A percentile compares a stretch with the other conserved stretches of the same genome.
phyloP scores from a whole-genome alignment of 2,797 vertebrate genomes.

The Sebastes matsubarae region DNA sequence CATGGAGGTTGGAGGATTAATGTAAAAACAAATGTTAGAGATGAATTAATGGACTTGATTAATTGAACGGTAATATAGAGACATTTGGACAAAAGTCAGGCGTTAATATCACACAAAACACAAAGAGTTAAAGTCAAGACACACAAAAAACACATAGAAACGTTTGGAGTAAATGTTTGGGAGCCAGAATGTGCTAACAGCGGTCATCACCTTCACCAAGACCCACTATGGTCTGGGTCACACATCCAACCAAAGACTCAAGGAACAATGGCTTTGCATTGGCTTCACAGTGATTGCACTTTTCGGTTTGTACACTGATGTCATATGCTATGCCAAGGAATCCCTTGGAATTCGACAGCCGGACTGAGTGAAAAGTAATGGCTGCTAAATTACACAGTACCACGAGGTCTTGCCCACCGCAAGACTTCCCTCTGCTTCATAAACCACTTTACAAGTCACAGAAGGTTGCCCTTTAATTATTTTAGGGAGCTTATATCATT shows the following conservation, averaged over 20 bases:
- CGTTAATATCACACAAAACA: constrained; percentile 21
- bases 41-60: neutral
- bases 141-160: constrained; percentile 35
- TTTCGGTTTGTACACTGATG: constrained; percentile 49
- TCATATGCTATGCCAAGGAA: constrained; percentile 47
- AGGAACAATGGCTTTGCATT: constrained; percentile 48
- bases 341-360: constrained; percentile 41
- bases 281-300: constrained; percentile 15
- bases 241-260: constrained; percentile 33
- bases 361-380: constrained; percentile 47
- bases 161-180: constrained; percentile 40
- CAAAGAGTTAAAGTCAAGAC: constrained; percentile 9
- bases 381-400: constrained; percentile 65
- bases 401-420: constrained; percentile 46
- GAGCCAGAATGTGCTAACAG: constrained; percentile 30
- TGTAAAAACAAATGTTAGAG: constrained; percentile 28
- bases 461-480: constrained; percentile 71
- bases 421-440: constrained; percentile 60
- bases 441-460: constrained; percentile 73
- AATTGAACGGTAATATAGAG: constrained; percentile 3
- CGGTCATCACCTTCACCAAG: constrained; percentile 16
- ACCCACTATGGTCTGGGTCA: constrained; percentile 26
- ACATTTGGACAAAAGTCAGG: constrained; percentile 21
- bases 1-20: constrained; percentile 9
- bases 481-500: constrained; percentile 52